phyloP scores from a whole-genome alignment of 2,888 invertebrate species.

The Embidobia sp. region DNA sequence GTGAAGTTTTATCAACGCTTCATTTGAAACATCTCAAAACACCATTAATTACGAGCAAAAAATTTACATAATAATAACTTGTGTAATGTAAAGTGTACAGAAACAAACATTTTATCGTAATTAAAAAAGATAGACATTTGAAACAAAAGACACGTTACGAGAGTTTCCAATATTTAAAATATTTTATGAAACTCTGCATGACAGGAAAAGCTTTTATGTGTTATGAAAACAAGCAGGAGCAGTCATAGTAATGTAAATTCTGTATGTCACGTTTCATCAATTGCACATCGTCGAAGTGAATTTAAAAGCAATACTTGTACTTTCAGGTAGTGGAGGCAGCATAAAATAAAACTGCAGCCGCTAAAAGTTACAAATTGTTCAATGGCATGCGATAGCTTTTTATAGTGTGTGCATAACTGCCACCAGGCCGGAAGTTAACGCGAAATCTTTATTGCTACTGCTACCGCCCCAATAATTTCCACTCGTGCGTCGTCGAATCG shows the following conservation, averaged over 20 bases:
- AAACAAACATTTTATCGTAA: no score
- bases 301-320: constrained; percentile 46
- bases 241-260: constrained; percentile 9
- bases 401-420: constrained; percentile 55
- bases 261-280: constrained; percentile 25
- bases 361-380: constrained; percentile 64
- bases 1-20: no score
- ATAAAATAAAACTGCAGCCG: constrained; percentile 50
- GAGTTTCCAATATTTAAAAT: neutral
- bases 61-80: no score
- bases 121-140: no score
- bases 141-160: no score
- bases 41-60: no score
- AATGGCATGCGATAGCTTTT: constrained; percentile 60
- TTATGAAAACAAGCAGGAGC: constrained; percentile 4
- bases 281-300: constrained; percentile 25
- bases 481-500: constrained; percentile 55
- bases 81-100: no score
- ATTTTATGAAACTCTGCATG: neutral
- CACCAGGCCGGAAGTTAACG: constrained; percentile 62
- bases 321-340: constrained; percentile 18
- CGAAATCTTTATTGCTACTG: constrained; percentile 62
- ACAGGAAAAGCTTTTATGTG: neutral
- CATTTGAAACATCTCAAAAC: no score
- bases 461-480: constrained; percentile 62